Evolutionary conservation across 2,113 vertebrate species (phyloP), one percentile per base, ranked within the genome.

Genomic region (Syngnathus scovelli): DNA sequence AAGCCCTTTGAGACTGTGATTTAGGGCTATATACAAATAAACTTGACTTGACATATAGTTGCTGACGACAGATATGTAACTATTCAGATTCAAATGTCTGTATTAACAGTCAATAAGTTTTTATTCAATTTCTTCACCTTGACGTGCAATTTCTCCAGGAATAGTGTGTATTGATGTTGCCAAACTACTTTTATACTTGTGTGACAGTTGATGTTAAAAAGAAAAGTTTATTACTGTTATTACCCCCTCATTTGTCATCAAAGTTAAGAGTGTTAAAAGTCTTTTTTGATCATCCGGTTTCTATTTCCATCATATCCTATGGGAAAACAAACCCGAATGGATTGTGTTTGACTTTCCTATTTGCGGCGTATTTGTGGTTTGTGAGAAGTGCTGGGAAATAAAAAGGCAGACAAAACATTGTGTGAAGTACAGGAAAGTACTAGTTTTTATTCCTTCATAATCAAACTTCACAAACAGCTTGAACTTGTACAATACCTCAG

Each of bases 391-490:
- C 18, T 19, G 54, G 1, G 5, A 63, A 77, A 82, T 77, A 49
- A 86, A 48, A 85, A 72, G 33, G 58, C 67, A 67, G 74, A 78
- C 75, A 83, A 81, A 61, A 77, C 80, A 77, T 87, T 88, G 86
- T 91, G 87, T 92, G 89, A 92, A 91, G 91, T 93, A 92, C 92
- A 92, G 90, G 91, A 93, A 93, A 92, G 90, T 92, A 92, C 91
- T 92, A 90, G 89, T 92, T 92, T 93, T 93, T 93, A 93, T 93
- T 93, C 92, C 92, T 93, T 93, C 92, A 93, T 93, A 92, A 92
- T 93, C 91, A 93, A 93, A 92, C 92, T 93, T 93, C 92, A 93
- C 92, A 92, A 92, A 93, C 92, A 93, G 91, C 91, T 92, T 92
- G 91, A 93, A 92, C 92, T 93, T 92, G 90, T 92, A 93, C 92